Base-by-base conservation (phyloP, 2,888 invertebrate genomes). In the Drosophila limbata region DNA sequence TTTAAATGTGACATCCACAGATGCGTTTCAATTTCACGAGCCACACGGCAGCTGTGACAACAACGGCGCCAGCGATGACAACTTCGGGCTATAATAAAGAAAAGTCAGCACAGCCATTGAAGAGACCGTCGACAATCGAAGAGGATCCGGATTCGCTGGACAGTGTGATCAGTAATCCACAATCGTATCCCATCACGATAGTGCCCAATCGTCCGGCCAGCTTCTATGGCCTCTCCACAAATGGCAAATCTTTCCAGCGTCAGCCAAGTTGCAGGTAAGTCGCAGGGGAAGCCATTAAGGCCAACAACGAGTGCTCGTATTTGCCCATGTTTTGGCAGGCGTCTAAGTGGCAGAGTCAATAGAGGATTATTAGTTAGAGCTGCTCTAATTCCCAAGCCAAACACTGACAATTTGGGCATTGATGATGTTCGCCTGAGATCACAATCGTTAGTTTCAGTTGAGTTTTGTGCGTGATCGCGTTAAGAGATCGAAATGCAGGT, bases 131-230 rank as follows among this genome's bases (percentile, higher is more conserved):
- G 6, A 90, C 90, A n/a, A 91, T 92, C 17, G 92, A 92, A 40
- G 88, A 90, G 52, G 92, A 93, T 68, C 92, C 92, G 17, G 92
- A 92, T 51, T 92, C 92, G 2, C 73, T 93, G 68, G 92, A 92
- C 71, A 92, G 92, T 73, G 91, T 93, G 21, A 91, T 92, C 51
- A 90, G 91, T 48, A 92, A 92, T 88, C 92, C 92, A 3, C 89
- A 91, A 25, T 91, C 92, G 17, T 92, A 92, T 77, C 92, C 92
- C 31, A 92, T 93, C 28, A 92, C 92, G 31, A 91, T 93, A 59
- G 91, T 93, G 44, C 92, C 92, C 13, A 92, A 91, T 81, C 88
- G 92, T 50, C 91, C 92, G 33, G 73, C 86, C 17, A 92, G 91
- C 33, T 86, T 92, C 51, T 92, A 92, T 67, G 91, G 92, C 44